Conservation (phyloP, 2,888 invertebrate genomes). For the Pilophorus perplexus region DNA sequence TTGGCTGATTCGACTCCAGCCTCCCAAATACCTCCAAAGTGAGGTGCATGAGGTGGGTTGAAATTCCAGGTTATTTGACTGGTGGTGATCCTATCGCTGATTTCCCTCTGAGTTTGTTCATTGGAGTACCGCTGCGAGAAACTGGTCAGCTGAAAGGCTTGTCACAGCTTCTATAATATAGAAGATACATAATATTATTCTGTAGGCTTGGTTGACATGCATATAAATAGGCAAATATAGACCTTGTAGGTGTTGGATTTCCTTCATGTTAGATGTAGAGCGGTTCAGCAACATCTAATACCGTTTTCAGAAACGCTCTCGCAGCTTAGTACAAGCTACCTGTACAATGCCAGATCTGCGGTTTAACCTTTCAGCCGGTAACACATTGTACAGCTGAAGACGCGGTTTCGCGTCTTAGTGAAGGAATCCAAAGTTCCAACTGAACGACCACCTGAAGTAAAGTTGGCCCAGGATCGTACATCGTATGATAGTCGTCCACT, state of each 20-base stretch:
- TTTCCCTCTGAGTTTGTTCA: slow-evolving; percentile 37
- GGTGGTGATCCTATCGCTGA: slow-evolving; percentile 50
- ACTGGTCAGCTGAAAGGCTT: slow-evolving; percentile 49
- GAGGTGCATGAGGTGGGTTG: slow-evolving; percentile 48
- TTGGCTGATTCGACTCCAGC: slow-evolving; percentile 50
- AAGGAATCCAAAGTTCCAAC: slow-evolving; percentile 31
- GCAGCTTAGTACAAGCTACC: slow-evolving; percentile 26
- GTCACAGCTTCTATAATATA: slow-evolving; percentile 50
- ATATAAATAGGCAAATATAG: slow-evolving; percentile 50
- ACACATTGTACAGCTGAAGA: slow-evolving; percentile 32
- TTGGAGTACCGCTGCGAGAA: too few species aligned
- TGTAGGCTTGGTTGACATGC: slow-evolving; percentile 49
- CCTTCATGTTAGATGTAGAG: slow-evolving; percentile 46
- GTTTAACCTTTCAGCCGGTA: slow-evolving; percentile 31
- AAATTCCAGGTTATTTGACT: slow-evolving; percentile 36
- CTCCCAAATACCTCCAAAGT: slow-evolving; percentile 51
- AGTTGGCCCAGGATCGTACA: slow-evolving; percentile 28
- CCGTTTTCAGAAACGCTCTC: slow-evolving; percentile 49
- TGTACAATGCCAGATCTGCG: slow-evolving; percentile 37
- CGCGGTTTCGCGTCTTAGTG: slow-evolving; percentile 10
- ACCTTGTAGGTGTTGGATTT: slow-evolving; percentile 44
- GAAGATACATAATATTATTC: too few species aligned
- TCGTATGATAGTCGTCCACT: slow-evolving; percentile 33
- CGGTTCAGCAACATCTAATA: slow-evolving; percentile 49
- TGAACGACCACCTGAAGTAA: slow-evolving; percentile 25